Conservation (phyloP, 2,797 vertebrate species). For the Odontamblyopus lacepedii region DNA sequence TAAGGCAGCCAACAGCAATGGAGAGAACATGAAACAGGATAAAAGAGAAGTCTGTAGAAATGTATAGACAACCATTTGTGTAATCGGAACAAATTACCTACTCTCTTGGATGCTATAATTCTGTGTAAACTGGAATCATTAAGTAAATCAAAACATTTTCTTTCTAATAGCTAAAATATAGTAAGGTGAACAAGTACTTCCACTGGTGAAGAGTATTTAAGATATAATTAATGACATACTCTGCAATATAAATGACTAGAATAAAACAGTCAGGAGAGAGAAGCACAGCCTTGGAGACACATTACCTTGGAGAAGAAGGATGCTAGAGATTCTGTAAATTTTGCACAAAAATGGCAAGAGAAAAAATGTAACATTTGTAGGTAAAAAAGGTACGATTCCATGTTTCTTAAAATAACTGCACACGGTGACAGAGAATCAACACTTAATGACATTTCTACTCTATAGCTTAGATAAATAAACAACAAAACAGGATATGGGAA, state of each 20-base stretch:
- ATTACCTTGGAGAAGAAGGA: conserved; percentile 99
- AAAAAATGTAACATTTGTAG: conserved; percentile 99
- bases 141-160: neutral
- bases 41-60: conserved; percentile 67
- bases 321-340: conserved; percentile 99
- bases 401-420: conserved; percentile 81
- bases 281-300: conserved; percentile 98
- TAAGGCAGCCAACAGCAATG: conserved; percentile 57
- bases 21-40: conserved; percentile 49
- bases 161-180: conserved; percentile 3
- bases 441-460: conserved; percentile 56
- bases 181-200: conserved; percentile 34
- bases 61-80: conserved; percentile 11
- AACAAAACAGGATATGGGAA: conserved; percentile 28
- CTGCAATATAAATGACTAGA: conserved; percentile 67
- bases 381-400: conserved; percentile 89
- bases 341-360: conserved; percentile 99
- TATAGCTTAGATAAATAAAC: conserved; percentile 38
- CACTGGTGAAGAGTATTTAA: conserved; percentile 34
- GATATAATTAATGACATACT: conserved; percentile 46
- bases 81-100: neutral
- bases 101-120: neutral
- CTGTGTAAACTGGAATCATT: neutral
- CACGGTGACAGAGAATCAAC: conserved; percentile 57
- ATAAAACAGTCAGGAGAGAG: conserved; percentile 82